Evolutionary conservation across 2,797 vertebrate species (phyloP), one percentile per base, ranked within the genome.

Genomic region (Hydrolagus colliei): DNA sequence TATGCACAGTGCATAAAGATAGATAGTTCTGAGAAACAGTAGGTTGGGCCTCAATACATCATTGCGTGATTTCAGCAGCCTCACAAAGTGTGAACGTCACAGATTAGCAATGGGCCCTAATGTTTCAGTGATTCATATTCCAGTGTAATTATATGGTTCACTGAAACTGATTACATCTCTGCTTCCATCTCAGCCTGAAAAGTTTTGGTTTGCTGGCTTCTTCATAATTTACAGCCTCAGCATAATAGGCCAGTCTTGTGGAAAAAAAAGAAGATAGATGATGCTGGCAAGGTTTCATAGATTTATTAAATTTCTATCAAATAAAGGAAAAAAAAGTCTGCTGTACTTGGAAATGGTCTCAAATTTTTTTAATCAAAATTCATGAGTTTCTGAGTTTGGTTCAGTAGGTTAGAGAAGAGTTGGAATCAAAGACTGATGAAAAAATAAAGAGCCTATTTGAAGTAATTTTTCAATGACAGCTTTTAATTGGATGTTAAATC

Each of bases 401-500:
- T 95, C 93, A 95, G 91, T 94, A 93, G 92, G 92, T 93, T 94
- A 90, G 92, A 92, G 94, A 95, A 95, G 94, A 93, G 90, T 93
- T 95, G 95, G 95, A 95, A 95, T 96, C 95, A 94, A 95, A 95
- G 93, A 95, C 94, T 96, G 96, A 96, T 96, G 96, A 96, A 95
- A 96, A 97, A 97, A 96, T 95, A 95, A 96, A 96, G 93, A 96
- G 94, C 94, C 96, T 96, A 97, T 97, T 97, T 98, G 95, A 97
- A 96, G 97, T 97, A 96, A 97, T 98, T 97, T 97, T 99, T 98
- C 97, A 98, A 96, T 97, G 96, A 97, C 95, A 93, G 94, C 95
- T 96, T 98, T 98, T 99, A 99, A 99, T 98, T 98, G 97, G 97
- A 97, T 96, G 96, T 97, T 97, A 97, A 98, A 98, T 98, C 97